Percentiles rank a stretch among this genome's conserved stretches.
phyloP scores from a whole-genome alignment of 2,113 vertebrate genomes.

The Albula glossodonta region DNA sequence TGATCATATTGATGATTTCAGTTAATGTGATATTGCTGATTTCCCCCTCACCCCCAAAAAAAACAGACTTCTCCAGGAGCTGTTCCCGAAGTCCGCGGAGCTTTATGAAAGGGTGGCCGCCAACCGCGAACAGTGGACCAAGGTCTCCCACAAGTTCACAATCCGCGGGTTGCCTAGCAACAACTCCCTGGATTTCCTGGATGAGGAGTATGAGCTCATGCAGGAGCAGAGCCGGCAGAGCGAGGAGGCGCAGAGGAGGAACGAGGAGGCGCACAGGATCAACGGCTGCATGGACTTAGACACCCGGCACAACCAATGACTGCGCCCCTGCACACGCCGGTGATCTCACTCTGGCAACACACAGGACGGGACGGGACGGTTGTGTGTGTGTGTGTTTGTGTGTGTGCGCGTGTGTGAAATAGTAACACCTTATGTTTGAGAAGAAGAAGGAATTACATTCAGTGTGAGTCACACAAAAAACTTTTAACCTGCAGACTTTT shows the following conservation, averaged over 20 bases:
- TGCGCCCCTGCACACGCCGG: not conserved
- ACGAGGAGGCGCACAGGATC: conserved; percentile 75
- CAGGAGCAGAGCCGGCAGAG: conserved; percentile 74
- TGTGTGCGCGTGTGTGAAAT: no score
- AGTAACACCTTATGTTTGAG: conserved; percentile 17
- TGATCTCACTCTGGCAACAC: not conserved
- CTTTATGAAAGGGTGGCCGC: conserved; percentile 89
- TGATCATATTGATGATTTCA: no score
- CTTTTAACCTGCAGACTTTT: not conserved
- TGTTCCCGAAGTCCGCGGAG: conserved; percentile 82
- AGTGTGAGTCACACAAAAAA: not conserved
- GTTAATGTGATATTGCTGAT: no score
- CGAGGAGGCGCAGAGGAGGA: conserved; percentile 73
- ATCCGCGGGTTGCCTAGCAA: conserved; percentile 93
- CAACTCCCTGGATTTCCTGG: conserved; percentile 96
- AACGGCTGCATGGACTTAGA: conserved; percentile 82
- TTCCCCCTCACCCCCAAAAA: no score
- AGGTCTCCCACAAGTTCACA: conserved; percentile 96
- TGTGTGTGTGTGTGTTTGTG: no score
- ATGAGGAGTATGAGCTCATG: conserved; percentile 90
- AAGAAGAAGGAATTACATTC: conserved; percentile 4
- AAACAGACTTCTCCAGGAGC: conserved; percentile 86
- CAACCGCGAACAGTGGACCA: conserved; percentile 94
- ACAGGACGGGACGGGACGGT: not conserved
- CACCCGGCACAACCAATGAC: conserved; percentile 57